Percentiles rank a stretch among this genome's conserved stretches.
Conservation (phyloP, 2,113 vertebrate species). For the Isichthys henryi region DNA sequence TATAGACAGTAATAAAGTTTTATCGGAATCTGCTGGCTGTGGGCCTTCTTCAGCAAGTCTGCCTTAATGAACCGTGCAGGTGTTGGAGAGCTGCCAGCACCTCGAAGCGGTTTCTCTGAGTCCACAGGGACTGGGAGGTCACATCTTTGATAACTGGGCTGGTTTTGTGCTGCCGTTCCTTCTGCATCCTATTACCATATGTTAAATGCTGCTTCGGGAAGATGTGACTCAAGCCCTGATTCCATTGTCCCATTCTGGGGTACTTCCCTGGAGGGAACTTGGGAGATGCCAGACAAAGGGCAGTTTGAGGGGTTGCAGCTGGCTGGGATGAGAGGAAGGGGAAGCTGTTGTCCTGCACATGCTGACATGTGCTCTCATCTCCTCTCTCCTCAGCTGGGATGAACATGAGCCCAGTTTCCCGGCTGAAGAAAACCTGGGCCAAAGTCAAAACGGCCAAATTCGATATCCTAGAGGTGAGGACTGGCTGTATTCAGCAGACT, state of each 20-base stretch:
- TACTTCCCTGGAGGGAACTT: conserved; percentile 22
- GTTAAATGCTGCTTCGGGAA: conserved; percentile 36
- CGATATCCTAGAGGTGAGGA: conserved; percentile 79
- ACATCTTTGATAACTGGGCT: not conserved
- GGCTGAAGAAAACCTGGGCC: conserved; percentile 91
- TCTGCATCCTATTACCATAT: conserved; percentile 34
- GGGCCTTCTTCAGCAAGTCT: not conserved
- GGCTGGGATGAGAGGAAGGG: conserved; percentile 13
- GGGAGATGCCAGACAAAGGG: conserved; percentile 19
- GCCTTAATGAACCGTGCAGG: not conserved
- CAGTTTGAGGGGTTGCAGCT: conserved; percentile 20
- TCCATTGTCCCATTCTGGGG: conserved; percentile 46
- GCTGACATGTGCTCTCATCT: conserved; percentile 18
- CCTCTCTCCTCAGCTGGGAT: conserved; percentile 71
- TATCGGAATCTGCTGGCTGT: not conserved
- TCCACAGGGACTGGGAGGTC: not conserved
- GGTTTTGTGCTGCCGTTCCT: not conserved
- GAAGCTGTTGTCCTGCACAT: conserved; percentile 35
- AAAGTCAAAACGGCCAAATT: conserved; percentile 94
- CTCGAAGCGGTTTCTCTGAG: not conserved
- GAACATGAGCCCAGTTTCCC: conserved; percentile 92
- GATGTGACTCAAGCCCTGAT: conserved; percentile 41
- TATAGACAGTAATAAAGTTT: not conserved
- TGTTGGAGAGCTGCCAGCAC: not conserved
- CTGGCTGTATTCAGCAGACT: not conserved